A percentile compares a stretch with the other conserved stretches of the same genome.
Evolutionary conservation across 2,797 vertebrate species (phyloP).

Genomic region (Florisuga fusca): DNA sequence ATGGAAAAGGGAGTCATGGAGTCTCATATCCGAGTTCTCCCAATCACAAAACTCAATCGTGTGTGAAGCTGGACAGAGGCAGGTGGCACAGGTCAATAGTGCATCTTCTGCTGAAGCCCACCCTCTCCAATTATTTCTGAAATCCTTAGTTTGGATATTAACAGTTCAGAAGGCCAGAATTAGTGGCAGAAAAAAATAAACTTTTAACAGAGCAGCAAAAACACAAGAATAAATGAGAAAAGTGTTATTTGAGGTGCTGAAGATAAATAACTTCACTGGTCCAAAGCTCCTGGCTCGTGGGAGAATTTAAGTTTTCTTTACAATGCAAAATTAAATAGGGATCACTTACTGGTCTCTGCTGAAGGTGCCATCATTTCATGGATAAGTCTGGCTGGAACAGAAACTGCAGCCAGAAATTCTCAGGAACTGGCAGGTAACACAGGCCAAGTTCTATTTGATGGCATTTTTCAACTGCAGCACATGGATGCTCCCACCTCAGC

Average conservation of each 20-base stretch:
- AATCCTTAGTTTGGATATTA: not conserved
- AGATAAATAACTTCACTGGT: not conserved
- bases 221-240: not conserved
- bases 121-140: not conserved
- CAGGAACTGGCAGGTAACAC: not conserved
- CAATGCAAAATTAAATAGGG: not conserved
- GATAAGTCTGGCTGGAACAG: not conserved
- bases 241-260: not conserved
- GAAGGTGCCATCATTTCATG: not conserved
- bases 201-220: not conserved
- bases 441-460: not conserved
- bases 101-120: not conserved
- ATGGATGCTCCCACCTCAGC: rapidly evolving
- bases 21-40: not conserved
- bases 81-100: not conserved
- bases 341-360: not conserved
- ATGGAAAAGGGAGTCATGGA: rapidly evolving
- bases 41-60: not conserved
- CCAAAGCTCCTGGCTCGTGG: not conserved
- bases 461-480: not conserved
- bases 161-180: not conserved
- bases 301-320: not conserved
- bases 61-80: not conserved
- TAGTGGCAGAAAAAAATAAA: not conserved
- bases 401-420: not conserved